Percentiles rank a stretch among this genome's conserved stretches.
Conservation (phyloP, 2,888 invertebrate genomes). For the Metacarcinus magister region DNA sequence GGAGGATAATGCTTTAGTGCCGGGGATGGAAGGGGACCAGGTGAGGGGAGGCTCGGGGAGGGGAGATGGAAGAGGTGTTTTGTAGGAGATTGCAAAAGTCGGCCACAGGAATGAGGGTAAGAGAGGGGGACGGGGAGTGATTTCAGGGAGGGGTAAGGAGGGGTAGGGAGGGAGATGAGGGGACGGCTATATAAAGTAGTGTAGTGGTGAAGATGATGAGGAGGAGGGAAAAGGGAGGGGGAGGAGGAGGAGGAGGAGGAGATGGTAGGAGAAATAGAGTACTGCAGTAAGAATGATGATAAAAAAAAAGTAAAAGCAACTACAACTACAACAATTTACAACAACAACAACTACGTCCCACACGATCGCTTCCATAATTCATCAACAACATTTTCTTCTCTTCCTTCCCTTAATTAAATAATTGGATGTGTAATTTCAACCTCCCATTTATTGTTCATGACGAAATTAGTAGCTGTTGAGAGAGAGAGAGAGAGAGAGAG, state of each 20-base stretch:
- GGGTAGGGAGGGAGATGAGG: not conserved
- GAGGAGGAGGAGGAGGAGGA: not conserved
- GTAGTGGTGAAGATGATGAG: not conserved
- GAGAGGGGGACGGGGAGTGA: not conserved
- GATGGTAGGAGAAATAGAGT: not conserved
- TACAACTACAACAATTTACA: not conserved
- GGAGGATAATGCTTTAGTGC: conserved; percentile 15
- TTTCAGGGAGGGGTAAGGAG: not conserved
- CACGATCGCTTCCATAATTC: not conserved
- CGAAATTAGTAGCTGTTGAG: conserved; percentile 22
- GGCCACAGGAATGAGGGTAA: not conserved
- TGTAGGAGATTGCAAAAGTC: not conserved
- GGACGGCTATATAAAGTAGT: not conserved
- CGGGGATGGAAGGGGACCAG: not conserved
- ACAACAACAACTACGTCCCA: not conserved
- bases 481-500: not conserved
- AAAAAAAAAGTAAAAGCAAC: not conserved
- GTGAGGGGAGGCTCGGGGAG: not conserved
- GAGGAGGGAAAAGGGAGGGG: not conserved
- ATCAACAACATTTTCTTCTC: not conserved
- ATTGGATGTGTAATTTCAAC: not conserved
- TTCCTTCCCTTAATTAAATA: not conserved
- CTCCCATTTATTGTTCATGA: conserved; percentile 2
- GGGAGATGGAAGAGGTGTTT: not conserved
- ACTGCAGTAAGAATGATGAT: not conserved